Evolutionary conservation across 2,888 invertebrate species (phyloP), one percentile per base, ranked within the genome.

Genomic region (Sesia apiformis): DNA sequence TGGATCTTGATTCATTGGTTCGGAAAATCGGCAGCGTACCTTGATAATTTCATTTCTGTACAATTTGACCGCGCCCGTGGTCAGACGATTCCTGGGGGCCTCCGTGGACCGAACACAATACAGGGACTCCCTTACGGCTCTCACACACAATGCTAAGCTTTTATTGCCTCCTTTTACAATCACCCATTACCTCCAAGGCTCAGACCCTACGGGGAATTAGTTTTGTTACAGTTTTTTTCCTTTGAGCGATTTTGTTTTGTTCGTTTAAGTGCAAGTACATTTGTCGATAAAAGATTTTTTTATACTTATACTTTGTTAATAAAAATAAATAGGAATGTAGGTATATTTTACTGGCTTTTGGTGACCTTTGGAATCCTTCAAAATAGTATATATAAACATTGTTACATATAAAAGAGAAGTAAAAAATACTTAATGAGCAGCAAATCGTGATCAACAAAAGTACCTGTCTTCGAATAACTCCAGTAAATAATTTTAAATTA

Each of bases 1-100:
- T 88, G 89, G 88, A 89, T 89, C 86, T 86, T 89, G 89, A 89
- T 87, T 89, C 89, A 89, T 89, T 89, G 89, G 89, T 81, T 85
- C 89, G 87, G 89, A 89, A 89, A 89, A 89, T 89, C 89, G 89
- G 86, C 85, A 88, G 79, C 87, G 89, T 88, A 88, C 89, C 89
- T 89, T 89, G 89, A 89, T 89, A 89, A 89, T 89, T 89, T 88
- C 89, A 89, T 89, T 89, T 89, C 89, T 89, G 88, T 88, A 89
- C 89, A 89, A 89, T 89, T 89, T 89, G 89, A 88, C 86, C 89
- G 88, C 83, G 82, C 76, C 81, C 82, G 85, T 84, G 87, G 87
- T 86, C 87, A 83, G 87, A 70, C 86, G 84, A 83, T 83, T 84
- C 85, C 83, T 84, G 78, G 81, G 80, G 81, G 76, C 79, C 86